A percentile compares a stretch with the other conserved stretches of the same genome.
Evolutionary conservation across 2,888 invertebrate species (phyloP).

Genomic region (Gibbula magus): DNA sequence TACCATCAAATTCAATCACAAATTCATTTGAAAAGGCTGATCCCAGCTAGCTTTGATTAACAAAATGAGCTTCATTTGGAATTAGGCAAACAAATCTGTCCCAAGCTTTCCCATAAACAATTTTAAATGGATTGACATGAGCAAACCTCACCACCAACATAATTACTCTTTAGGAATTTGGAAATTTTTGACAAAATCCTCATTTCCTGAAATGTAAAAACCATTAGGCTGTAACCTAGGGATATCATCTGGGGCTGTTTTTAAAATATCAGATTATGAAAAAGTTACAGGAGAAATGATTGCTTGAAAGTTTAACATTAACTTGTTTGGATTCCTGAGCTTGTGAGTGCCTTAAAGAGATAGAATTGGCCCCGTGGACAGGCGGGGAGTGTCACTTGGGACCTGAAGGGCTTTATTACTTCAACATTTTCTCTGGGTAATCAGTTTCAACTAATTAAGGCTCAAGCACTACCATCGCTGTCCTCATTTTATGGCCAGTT

Average conservation of each 20-base stretch:
- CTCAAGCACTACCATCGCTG: background rate
- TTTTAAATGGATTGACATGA: no score
- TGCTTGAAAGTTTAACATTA: background rate
- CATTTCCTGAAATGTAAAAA: background rate
- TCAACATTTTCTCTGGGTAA: background rate
- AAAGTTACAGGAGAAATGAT: background rate
- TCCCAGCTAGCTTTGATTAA: no score
- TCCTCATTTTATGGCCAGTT: background rate
- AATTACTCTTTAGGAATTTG: no score
- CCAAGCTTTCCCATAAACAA: no score
- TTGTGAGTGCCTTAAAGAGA: background rate
- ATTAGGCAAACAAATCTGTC: no score
- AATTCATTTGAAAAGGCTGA: no score
- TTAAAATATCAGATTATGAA: conserved; percentile 11
- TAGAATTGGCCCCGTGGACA: background rate
- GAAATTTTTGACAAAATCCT: background rate
- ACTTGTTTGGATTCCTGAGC: background rate
- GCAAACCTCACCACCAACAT: no score
- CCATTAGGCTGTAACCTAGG: background rate
- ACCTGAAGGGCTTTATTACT: background rate
- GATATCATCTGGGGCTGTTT: background rate
- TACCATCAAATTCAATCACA: no score
- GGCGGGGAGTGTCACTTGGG: background rate
- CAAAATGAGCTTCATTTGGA: no score
- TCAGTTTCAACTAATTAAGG: background rate